phyloP scores from a whole-genome alignment of 2,888 invertebrate genomes.

The Macrosiphum euphorbiae region DNA sequence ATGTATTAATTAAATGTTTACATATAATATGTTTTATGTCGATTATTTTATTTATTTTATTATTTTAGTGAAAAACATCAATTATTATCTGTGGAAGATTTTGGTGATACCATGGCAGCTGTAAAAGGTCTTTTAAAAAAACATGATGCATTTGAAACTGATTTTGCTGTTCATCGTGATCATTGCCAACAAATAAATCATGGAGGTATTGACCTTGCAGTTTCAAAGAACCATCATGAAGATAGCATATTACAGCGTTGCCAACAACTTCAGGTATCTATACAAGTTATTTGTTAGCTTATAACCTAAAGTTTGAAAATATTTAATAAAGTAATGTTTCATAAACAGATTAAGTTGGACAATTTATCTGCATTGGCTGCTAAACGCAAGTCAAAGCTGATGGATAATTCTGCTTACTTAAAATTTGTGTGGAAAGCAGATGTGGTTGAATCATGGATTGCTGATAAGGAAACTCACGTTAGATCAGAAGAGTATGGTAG shows the following conservation, averaged over 20 bases:
- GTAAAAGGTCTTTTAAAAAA: constrained; percentile 97
- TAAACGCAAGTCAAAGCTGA: constrained; percentile 88
- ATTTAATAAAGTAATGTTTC: neutral
- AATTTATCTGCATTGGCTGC: constrained; percentile 89
- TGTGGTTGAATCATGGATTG: constrained; percentile 99
- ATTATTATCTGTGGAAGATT: constrained; percentile 92
- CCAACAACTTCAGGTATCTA: constrained; percentile 76
- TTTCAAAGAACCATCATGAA: constrained; percentile 92
- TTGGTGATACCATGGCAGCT: constrained; percentile 98
- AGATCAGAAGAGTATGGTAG: constrained; percentile 97
- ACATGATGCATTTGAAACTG: constrained; percentile 98
- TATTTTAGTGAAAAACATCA: constrained; percentile 89
- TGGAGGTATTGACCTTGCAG: constrained; percentile 87
- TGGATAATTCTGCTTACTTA: constrained; percentile 98
- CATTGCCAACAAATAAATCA: constrained; percentile 90
- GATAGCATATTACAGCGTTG: constrained; percentile 91
- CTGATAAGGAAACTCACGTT: constrained; percentile 98
- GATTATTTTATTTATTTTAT: neutral
- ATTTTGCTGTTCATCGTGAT: constrained; percentile 95
- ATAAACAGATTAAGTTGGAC: constrained; percentile 80
- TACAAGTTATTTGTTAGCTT: neutral
- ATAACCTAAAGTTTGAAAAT: neutral
- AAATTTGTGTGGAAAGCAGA: constrained; percentile 99
- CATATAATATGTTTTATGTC: neutral
- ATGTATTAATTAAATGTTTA: neutral